These are phyloP conservation scores for Saccostrea cuccullata DNA, from an alignment of 1,140 invertebrate genomes.

Conservation along the genomic window DNA sequence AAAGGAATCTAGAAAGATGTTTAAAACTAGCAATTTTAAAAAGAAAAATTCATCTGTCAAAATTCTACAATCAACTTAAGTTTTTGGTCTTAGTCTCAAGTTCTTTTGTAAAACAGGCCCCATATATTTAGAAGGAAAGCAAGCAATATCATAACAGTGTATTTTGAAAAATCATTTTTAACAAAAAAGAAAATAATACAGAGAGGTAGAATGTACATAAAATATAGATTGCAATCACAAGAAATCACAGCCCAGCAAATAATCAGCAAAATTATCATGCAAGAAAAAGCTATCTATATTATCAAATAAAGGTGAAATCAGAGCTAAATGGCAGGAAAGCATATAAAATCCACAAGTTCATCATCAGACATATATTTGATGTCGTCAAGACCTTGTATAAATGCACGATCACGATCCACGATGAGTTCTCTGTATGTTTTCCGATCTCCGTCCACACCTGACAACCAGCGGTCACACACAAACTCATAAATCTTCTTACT, in stretches of 20 bases:
- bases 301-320: neutral
- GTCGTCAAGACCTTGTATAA: constrained; percentile 66
- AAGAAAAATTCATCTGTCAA: too few species aligned
- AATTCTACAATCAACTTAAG: too few species aligned
- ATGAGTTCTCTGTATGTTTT: constrained; percentile 68
- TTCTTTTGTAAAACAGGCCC: too few species aligned
- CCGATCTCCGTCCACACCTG: constrained; percentile 70
- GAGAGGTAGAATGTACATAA: neutral
- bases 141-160: constrained; percentile 3
- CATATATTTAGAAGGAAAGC: neutral
- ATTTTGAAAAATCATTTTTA: neutral
- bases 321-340: neutral
- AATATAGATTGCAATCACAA: neutral
- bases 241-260: neutral
- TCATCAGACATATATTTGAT: constrained; percentile 33
- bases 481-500: constrained; percentile 73
- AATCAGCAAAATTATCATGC: neutral
- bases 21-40: too few species aligned
- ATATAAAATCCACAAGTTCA: constrained; percentile 42
- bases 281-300: neutral
- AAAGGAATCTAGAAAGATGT: too few species aligned
- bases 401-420: constrained; percentile 64
- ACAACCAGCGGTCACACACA: constrained; percentile 73
- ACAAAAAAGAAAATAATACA: neutral
- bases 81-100: too few species aligned